A percentile compares a stretch with the other conserved stretches of the same genome.
Conservation (phyloP, 2,797 vertebrate genomes). For the Xiphophorus birchmanni region DNA sequence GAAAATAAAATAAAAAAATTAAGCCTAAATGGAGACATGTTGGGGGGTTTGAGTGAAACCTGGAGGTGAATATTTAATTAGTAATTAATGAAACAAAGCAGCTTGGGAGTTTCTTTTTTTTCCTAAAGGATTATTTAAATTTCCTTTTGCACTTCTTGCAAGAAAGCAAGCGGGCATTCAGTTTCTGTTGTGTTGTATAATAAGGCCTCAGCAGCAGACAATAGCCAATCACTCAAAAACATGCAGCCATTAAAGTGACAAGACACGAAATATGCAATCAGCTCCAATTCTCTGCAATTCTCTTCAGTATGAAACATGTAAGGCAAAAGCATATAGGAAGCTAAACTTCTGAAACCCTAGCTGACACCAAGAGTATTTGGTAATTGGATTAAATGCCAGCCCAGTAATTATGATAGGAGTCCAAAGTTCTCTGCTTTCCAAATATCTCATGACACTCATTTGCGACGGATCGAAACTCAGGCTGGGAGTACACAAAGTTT, state of each 20-base stretch:
- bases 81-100: constrained; percentile 66
- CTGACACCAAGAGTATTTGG: not conserved
- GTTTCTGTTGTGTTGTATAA: constrained; percentile 38
- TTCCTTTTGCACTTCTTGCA: constrained; percentile 44
- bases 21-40: constrained; percentile 9
- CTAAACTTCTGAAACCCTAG: constrained; percentile 22
- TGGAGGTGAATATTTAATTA: constrained; percentile 70
- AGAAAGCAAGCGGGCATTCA: constrained; percentile 30
- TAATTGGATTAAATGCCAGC: constrained; percentile 53
- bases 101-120: constrained; percentile 63
- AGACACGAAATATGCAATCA: constrained; percentile 37
- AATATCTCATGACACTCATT: constrained; percentile 40
- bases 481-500: constrained; percentile 39
- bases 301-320: constrained; percentile 30
- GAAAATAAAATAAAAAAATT: constrained; percentile 30
- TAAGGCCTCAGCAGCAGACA: constrained; percentile 49
- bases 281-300: constrained; percentile 15
- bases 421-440: constrained; percentile 39
- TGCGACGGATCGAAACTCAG: not conserved
- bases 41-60: constrained; percentile 7
- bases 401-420: constrained; percentile 38
- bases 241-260: constrained; percentile 24
- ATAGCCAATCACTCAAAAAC: constrained; percentile 46
- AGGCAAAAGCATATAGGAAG: not conserved
- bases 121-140: constrained; percentile 58